A percentile compares a stretch with the other conserved stretches of the same genome.
Evolutionary conservation across 2,113 vertebrate genomes (phyloP).

Genomic region (Carollia perspicillata): DNA sequence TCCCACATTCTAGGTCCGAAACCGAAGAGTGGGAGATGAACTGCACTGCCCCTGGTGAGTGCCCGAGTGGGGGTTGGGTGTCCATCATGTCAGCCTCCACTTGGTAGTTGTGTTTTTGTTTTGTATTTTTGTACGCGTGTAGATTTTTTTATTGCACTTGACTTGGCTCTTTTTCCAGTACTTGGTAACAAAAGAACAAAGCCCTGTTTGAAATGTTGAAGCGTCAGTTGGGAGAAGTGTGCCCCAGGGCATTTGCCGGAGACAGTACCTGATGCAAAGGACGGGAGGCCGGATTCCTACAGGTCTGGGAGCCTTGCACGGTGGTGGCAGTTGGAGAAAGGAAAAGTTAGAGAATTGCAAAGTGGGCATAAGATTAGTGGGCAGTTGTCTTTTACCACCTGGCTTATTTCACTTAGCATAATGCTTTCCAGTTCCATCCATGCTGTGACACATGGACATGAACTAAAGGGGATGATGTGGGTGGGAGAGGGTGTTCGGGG

Average conservation of each 20-base stretch:
- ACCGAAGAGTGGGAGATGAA: background rate
- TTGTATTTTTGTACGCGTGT: background rate
- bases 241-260: background rate
- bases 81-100: background rate
- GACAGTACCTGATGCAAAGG: background rate
- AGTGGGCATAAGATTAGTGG: background rate
- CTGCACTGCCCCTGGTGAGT: no score
- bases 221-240: background rate
- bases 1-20: background rate
- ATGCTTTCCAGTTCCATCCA: no score
- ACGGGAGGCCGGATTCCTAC: background rate
- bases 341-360: background rate
- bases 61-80: background rate
- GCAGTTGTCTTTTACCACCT: no score
- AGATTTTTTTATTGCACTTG: background rate
- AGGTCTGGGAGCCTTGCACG: background rate
- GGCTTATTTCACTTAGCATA: no score
- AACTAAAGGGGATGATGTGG: no score
- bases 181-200: background rate
- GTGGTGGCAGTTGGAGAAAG: background rate
- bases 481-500: no score
- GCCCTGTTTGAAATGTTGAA: background rate
- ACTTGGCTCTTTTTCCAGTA: background rate
- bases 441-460: no score
- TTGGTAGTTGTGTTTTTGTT: background rate